A percentile compares a stretch with the other conserved stretches of the same genome.
These are phyloP conservation scores for Nansenia antarctica DNA, from an alignment of 2,113 vertebrate genomes.

Conservation along the genomic window DNA sequence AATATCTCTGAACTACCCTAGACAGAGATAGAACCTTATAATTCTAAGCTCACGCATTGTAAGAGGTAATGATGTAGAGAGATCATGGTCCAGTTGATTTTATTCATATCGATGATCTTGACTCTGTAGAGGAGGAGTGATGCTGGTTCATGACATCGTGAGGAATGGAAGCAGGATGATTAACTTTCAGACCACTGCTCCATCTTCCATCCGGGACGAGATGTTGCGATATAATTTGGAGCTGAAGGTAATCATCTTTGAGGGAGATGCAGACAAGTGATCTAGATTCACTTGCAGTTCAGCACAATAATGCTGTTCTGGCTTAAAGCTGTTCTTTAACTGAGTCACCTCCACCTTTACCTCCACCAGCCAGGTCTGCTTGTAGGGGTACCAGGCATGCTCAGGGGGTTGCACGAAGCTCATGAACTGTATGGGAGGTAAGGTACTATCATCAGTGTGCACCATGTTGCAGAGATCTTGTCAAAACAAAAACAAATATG, in stretches of 20 bases:
- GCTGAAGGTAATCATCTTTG: constrained; percentile 70
- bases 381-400: constrained; percentile 87
- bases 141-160: constrained; percentile 84
- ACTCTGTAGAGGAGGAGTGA: constrained; percentile 82
- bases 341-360: neutral
- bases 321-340: neutral
- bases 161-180: constrained; percentile 82
- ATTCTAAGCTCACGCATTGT: no score
- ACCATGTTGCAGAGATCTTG: no score
- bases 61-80: neutral
- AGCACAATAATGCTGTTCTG: neutral
- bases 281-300: neutral
- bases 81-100: neutral
- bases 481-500: no score
- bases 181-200: constrained; percentile 85
- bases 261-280: neutral
- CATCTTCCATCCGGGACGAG: constrained; percentile 74
- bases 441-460: constrained; percentile 26
- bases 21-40: no score
- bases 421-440: constrained; percentile 87
- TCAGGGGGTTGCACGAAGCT: constrained; percentile 81
- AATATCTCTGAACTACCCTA: no score
- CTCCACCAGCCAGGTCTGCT: constrained; percentile 80
- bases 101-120: neutral
- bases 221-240: constrained; percentile 72